A percentile compares a stretch with the other conserved stretches of the same genome.
phyloP scores from a whole-genome alignment of 2,888 invertebrate genomes.

The Mylabris sibirica region DNA sequence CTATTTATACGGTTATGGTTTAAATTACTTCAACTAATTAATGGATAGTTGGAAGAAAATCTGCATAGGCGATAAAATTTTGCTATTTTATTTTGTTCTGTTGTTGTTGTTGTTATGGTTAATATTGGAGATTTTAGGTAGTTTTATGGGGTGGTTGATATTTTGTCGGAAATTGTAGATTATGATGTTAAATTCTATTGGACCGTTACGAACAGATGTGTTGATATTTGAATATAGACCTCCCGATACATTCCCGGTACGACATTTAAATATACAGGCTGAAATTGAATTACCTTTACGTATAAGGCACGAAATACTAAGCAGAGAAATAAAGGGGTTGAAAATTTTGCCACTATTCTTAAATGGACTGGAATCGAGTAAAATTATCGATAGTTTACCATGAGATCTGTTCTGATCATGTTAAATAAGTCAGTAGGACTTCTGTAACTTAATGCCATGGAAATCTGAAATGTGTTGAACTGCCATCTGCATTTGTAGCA shows the following conservation, averaged over 20 bases:
- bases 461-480: too few relatives aligned
- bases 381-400: too few relatives aligned
- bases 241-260: not conserved
- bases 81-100: not conserved
- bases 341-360: too few relatives aligned
- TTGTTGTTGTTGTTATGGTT: not conserved
- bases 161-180: conserved; percentile 6
- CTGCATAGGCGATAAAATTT: not conserved
- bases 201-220: conserved; percentile 8
- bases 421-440: too few relatives aligned
- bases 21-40: not conserved
- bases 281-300: too few relatives aligned
- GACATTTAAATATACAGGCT: too few relatives aligned
- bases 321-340: too few relatives aligned
- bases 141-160: not conserved
- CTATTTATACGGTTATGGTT: not conserved
- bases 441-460: too few relatives aligned
- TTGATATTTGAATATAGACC: conserved; percentile 5
- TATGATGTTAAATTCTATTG: conserved; percentile 7
- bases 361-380: too few relatives aligned
- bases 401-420: too few relatives aligned
- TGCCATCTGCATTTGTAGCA: too few relatives aligned
- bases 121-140: not conserved
- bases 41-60: not conserved
- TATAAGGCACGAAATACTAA: too few relatives aligned